phyloP scores from a whole-genome alignment of 2,888 invertebrate genomes.

The Lepidochrysops patricia region DNA sequence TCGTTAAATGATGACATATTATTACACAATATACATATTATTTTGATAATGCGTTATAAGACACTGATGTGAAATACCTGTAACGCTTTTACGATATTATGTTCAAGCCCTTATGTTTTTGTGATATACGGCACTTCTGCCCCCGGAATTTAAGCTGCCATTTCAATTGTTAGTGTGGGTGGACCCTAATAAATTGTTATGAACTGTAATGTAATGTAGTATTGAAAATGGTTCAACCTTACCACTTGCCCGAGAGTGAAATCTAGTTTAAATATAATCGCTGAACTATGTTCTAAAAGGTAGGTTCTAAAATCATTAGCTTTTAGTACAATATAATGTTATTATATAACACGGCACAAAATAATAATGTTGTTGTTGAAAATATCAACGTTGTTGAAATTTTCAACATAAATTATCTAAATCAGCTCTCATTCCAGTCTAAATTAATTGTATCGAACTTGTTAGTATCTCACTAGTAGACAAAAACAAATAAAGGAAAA shows the following conservation, averaged over 20 bases:
- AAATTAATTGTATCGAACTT: neutral
- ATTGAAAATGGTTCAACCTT: slow-evolving; percentile 28
- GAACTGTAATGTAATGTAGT: slow-evolving; percentile 40
- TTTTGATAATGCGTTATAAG: no score
- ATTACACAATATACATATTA: no score
- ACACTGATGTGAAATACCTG: no score
- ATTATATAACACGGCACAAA: no score
- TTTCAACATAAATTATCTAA: no score
- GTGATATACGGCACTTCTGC: slow-evolving; percentile 66
- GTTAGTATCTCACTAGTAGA: neutral
- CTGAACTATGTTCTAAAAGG: no score
- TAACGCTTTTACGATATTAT: neutral
- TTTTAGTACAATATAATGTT: no score
- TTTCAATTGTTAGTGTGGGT: slow-evolving; percentile 57
- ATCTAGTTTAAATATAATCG: neutral
- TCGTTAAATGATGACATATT: no score
- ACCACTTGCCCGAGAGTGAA: slow-evolving; percentile 1
- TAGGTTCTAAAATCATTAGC: no score
- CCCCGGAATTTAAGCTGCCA: slow-evolving; percentile 64
- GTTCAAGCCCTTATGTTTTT: slow-evolving; percentile 36
- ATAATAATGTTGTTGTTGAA: no score
- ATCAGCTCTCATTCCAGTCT: no score
- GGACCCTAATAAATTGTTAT: slow-evolving; percentile 68
- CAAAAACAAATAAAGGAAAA: slow-evolving; percentile 11
- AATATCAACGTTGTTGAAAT: no score